Evolutionary conservation across 1,140 invertebrate species (phyloP), one percentile per base, ranked within the genome.

Genomic region (Euura lappo): DNA sequence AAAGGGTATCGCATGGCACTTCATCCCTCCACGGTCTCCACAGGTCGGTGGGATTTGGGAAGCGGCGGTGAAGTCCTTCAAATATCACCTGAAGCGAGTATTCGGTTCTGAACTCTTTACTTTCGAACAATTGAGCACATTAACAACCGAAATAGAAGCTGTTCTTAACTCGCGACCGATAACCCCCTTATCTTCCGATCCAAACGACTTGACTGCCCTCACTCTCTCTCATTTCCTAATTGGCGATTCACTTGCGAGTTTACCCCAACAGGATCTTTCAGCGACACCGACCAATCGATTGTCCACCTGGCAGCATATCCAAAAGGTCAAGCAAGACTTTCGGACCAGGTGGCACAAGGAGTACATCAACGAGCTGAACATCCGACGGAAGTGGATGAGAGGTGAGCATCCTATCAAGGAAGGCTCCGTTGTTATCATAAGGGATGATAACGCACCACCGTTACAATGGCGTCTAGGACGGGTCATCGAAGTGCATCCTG

Each of bases 361-460:
- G 66, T 86, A 87, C 72, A 11, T 86, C 0, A 69, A 71, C 42
- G 66, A 75, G 45, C 71, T 86, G 1, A 77, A 79, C 44, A 42
- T 74, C 44, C 46, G 79, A 4, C 44, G 11, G 13, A 84, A 83
- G 71, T 84, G 81, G 81, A 70, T 74, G 74, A 70, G 46, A 7
- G n/a, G 10, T n/a, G 6, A 73, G 43, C 8, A 44, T 3, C 71
- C 77, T 13, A n/a, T 87, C 4, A 69, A 78, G 60, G 45, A 76
- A 11, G 85, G 80, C 5, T 74, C 79, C 6, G 44, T 87, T 45
- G 85, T 88, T 0, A 44, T 87, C 0, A 45, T 87, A 2, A 80
- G 83, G 45, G 81, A 85, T 46, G 80, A 83, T 6, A 82, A 82
- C 67, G 6, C 71, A 44, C 79, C 80, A 6, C 79, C 83, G 2